Evolutionary conservation across 2,888 invertebrate genomes (phyloP).

Genomic region (Baccha elongata): DNA sequence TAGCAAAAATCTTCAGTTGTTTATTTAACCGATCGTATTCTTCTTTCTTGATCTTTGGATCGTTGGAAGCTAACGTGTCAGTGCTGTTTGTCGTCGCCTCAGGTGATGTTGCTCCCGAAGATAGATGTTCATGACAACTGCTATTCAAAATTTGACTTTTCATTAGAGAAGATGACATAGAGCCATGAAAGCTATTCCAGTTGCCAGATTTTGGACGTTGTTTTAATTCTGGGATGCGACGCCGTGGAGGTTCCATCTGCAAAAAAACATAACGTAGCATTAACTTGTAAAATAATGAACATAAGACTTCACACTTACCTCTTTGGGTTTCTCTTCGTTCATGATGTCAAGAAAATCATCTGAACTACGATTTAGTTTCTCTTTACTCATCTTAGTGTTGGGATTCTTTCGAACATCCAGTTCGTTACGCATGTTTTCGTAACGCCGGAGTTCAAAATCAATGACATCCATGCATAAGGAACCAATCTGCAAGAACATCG

Average conservation of each 20-base stretch:
- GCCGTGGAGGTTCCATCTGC: slow-evolving; percentile 86
- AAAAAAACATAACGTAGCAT: no score
- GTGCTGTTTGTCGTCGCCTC: slow-evolving; percentile 81
- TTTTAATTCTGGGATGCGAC: slow-evolving; percentile 89
- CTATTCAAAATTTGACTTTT: slow-evolving; percentile 86
- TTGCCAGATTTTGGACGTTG: slow-evolving; percentile 90
- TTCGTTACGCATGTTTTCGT: slow-evolving; percentile 95
- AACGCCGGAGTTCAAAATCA: slow-evolving; percentile 96
- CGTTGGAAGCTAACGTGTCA: slow-evolving; percentile 79
- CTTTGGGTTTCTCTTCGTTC: slow-evolving; percentile 82
- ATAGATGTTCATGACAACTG: slow-evolving; percentile 87
- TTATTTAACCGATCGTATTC: slow-evolving; percentile 91
- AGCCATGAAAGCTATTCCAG: slow-evolving; percentile 84
- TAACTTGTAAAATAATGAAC: neutral
- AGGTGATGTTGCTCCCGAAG: slow-evolving; percentile 79
- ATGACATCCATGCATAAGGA: slow-evolving; percentile 98
- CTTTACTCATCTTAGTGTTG: slow-evolving; percentile 79
- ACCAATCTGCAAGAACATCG: slow-evolving; percentile 87
- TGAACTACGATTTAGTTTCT: slow-evolving; percentile 80
- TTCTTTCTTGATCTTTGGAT: slow-evolving; percentile 84
- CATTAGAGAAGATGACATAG: slow-evolving; percentile 83
- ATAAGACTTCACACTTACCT: slow-evolving; percentile 75
- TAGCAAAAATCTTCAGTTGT: slow-evolving; percentile 91
- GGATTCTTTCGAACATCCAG: slow-evolving; percentile 84
- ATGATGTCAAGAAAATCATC: slow-evolving; percentile 82